A percentile compares a stretch with the other conserved stretches of the same genome.
Evolutionary conservation across 1,140 invertebrate genomes (phyloP).

Genomic region (Formica selysi): DNA sequence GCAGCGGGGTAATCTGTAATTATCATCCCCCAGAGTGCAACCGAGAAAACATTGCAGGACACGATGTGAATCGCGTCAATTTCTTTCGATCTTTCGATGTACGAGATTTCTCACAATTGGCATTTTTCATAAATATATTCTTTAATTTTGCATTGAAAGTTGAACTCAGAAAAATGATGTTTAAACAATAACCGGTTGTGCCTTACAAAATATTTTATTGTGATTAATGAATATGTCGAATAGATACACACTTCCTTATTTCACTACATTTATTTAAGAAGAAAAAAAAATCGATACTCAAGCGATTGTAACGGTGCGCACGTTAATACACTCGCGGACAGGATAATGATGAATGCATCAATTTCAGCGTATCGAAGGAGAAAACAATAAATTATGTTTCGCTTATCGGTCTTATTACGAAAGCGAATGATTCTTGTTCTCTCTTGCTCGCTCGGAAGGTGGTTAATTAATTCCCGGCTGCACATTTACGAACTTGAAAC

Average conservation of each 20-base stretch:
- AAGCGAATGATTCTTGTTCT: conserved; percentile 28
- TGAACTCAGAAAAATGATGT: too few species aligned
- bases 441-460: conserved; percentile 11
- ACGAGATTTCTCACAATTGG: not conserved
- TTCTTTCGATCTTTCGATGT: not conserved
- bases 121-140: not conserved
- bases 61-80: too few species aligned
- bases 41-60: not conserved
- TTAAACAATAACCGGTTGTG: not conserved
- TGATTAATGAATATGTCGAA: conserved; percentile 2
- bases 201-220: conserved; percentile 1
- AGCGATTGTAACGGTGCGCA: conserved; percentile 1
- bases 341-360: conserved; percentile 37
- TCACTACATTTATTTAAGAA: not conserved
- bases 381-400: conserved; percentile 53
- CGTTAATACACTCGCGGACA: not conserved
- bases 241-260: not conserved
- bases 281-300: not conserved
- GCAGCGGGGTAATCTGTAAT: not conserved
- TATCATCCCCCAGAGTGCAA: not conserved
- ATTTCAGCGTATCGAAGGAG: conserved; percentile 33
- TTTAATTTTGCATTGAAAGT: not conserved
- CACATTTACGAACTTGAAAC: conserved; percentile 49
- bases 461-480: conserved; percentile 51
- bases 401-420: conserved; percentile 39